These are phyloP conservation scores for Drosophila meridionalis DNA, from an alignment of 2,888 invertebrate genomes.

Conservation along the genomic window DNA sequence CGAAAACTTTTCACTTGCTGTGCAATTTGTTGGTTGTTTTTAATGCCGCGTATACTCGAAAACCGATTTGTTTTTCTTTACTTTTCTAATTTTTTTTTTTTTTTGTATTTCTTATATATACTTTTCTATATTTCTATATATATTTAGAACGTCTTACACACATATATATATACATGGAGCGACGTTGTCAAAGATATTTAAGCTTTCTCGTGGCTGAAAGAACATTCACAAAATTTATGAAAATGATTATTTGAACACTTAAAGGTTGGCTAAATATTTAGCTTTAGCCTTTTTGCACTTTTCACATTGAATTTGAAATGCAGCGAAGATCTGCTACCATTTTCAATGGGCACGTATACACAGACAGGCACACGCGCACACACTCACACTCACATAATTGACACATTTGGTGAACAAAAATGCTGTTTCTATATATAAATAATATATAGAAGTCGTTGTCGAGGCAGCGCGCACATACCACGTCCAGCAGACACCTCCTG, in stretches of 20 bases:
- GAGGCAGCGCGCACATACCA: conserved; percentile 68
- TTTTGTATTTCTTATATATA: neutral
- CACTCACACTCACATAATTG: conserved; percentile 54
- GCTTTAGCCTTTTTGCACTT: conserved; percentile 43
- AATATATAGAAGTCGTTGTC: conserved; percentile 72
- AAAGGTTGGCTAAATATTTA: conserved; percentile 20
- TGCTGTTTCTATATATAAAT: conserved; percentile 72
- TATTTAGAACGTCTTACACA: conserved; percentile 72
- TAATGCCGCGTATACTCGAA: conserved; percentile 52
- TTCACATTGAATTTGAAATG: conserved; percentile 40
- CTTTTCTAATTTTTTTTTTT: conserved; percentile 23
- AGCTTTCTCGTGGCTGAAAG: conserved; percentile 40
- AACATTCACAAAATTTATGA: conserved; percentile 26
- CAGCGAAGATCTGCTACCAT: conserved; percentile 43
- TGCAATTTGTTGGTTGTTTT: conserved; percentile 38
- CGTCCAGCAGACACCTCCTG: conserved; percentile 84
- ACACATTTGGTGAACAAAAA: conserved; percentile 53
- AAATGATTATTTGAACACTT: conserved; percentile 33
- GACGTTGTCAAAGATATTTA: conserved; percentile 44
- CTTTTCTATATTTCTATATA: conserved; percentile 26
- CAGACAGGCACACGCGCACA: conserved; percentile 36
- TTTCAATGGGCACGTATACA: conserved; percentile 42
- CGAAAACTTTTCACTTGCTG: conserved; percentile 28
- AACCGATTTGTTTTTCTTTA: conserved; percentile 54
- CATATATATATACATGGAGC: conserved; percentile 41